Conservation (phyloP, 2,113 vertebrate species). For the Paramisgurnus dabryanus region DNA sequence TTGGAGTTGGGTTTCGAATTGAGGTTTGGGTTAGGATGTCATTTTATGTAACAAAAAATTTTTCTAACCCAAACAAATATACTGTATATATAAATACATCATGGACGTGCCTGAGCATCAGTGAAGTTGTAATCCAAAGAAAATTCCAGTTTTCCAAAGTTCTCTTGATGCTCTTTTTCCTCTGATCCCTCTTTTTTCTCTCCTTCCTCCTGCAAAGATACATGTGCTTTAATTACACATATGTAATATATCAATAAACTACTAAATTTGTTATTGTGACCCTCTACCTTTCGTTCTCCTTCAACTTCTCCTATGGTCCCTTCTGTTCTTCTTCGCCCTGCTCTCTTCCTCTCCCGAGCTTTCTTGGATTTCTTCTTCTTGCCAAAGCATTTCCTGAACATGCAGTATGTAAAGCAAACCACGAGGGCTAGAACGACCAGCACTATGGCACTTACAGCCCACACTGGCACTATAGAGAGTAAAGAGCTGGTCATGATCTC, state of each 20-base stretch:
- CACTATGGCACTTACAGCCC: slow-evolving; percentile 82
- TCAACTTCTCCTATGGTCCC: slow-evolving; percentile 64
- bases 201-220: slow-evolving; percentile 71
- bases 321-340: slow-evolving; percentile 70
- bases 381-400: slow-evolving; percentile 80
- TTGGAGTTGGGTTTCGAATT: too few species aligned
- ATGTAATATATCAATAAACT: too few species aligned
- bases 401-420: slow-evolving; percentile 77
- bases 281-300: slow-evolving; percentile 63
- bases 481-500: slow-evolving; percentile 15
- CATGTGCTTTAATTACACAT: neutral
- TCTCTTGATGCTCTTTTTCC: slow-evolving; percentile 77
- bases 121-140: slow-evolving; percentile 89
- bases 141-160: slow-evolving; percentile 84
- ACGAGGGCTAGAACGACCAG: slow-evolving; percentile 76
- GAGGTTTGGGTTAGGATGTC: too few species aligned
- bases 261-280: too few species aligned
- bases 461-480: slow-evolving; percentile 77
- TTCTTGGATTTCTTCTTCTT: slow-evolving; percentile 84
- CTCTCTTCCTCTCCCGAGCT: slow-evolving; percentile 77
- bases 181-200: slow-evolving; percentile 77
- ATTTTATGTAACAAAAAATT: too few species aligned
- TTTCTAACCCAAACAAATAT: too few species aligned
- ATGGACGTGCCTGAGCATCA: slow-evolving; percentile 72
- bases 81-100: too few species aligned